These are phyloP conservation scores for Tinea pellionella DNA, from an alignment of 2,888 invertebrate species.

Conservation along the genomic window DNA sequence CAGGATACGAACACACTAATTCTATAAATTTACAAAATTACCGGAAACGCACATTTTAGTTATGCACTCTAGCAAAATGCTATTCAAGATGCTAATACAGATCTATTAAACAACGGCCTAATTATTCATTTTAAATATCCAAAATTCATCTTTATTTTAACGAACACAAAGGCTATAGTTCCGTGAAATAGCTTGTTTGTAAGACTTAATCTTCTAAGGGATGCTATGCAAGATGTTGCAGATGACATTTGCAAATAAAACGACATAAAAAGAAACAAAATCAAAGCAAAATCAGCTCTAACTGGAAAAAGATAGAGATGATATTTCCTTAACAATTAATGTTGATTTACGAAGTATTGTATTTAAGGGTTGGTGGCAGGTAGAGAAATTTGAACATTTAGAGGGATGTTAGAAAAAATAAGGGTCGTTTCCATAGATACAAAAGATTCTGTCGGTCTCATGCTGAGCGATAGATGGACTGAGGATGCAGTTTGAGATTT, in stretches of 20 bases:
- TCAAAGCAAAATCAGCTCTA: constrained; percentile 23
- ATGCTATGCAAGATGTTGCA: constrained; percentile 64
- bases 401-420: constrained; percentile 63
- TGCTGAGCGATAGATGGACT: constrained; percentile 59
- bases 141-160: constrained; percentile 28
- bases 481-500: constrained; percentile 63
- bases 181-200: constrained; percentile 23
- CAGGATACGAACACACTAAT: constrained; percentile 24
- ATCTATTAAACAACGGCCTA: constrained; percentile 14
- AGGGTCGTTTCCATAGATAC: constrained; percentile 60
- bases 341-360: constrained; percentile 20
- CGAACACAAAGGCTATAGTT: constrained; percentile 10
- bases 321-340: constrained; percentile 13
- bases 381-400: constrained; percentile 66
- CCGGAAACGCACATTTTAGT: constrained; percentile 58
- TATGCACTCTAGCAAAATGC: constrained; percentile 51
- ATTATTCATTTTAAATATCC: constrained; percentile 14
- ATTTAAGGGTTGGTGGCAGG: constrained; percentile 42
- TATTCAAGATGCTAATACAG: constrained; percentile 28
- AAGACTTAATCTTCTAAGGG: constrained; percentile 56
- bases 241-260: constrained; percentile 24
- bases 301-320: constrained; percentile 21
- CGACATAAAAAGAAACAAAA: constrained; percentile 23
- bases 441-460: constrained; percentile 62
- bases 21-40: constrained; percentile 51